Percentiles rank a stretch among this genome's conserved stretches.
Evolutionary conservation across 2,113 vertebrate genomes (phyloP).

Genomic region (Rhadina sibilatrix): DNA sequence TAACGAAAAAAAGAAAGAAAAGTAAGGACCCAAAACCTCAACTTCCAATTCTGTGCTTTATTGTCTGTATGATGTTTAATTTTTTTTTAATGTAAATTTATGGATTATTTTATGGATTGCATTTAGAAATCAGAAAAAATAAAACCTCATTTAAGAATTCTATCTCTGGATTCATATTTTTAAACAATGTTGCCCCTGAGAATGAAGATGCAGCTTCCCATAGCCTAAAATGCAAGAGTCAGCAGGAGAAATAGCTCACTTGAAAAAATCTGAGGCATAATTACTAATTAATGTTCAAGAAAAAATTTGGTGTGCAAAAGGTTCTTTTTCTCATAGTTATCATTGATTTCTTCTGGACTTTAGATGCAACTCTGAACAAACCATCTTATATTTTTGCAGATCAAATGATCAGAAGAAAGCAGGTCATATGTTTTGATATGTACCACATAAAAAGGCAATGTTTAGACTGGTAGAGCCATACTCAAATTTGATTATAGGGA

Average conservation of each 20-base stretch:
- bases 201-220: conserved; percentile 11
- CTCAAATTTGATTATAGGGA: background rate
- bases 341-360: background rate
- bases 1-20: background rate
- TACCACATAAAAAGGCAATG: background rate
- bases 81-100: rapidly evolving
- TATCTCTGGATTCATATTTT: background rate
- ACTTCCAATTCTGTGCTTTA: background rate
- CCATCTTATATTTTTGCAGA: background rate
- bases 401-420: background rate
- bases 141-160: background rate
- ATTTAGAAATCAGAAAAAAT: background rate
- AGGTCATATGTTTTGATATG: background rate
- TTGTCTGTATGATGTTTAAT: background rate
- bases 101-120: background rate
- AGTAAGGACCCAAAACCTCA: background rate
- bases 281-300: conserved; percentile 42
- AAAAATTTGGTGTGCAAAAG: background rate
- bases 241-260: conserved; percentile 37
- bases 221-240: conserved; percentile 16
- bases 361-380: background rate
- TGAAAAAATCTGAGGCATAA: background rate
- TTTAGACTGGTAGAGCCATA: background rate
- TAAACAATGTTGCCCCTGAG: background rate
- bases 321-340: background rate